phyloP scores from a whole-genome alignment of 2,888 invertebrate species.

The Suillia variegata region DNA sequence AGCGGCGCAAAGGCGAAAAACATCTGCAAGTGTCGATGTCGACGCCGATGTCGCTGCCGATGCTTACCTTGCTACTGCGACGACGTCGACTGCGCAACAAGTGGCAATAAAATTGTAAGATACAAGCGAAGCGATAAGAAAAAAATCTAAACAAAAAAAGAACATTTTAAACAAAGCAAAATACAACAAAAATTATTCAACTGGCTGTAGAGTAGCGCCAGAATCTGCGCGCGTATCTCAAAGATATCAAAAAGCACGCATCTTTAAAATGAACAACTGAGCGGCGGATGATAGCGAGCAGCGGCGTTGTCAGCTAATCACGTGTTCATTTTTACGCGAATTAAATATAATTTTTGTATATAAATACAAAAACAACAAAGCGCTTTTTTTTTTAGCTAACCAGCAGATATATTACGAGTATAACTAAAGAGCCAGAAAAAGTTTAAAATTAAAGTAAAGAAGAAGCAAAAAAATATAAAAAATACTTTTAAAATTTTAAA shows the following conservation, averaged over 20 bases:
- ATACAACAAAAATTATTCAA: too few relatives aligned
- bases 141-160: neutral
- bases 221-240: constrained; percentile 6
- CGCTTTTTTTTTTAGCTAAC: too few relatives aligned
- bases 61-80: too few relatives aligned
- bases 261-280: neutral
- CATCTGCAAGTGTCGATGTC: too few relatives aligned
- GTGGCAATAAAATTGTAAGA: constrained; percentile 1
- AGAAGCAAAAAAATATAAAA: too few relatives aligned
- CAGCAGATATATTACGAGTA: too few relatives aligned
- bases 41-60: too few relatives aligned
- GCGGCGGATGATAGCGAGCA: neutral
- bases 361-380: too few relatives aligned
- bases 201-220: constrained; percentile 11
- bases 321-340: constrained; percentile 23
- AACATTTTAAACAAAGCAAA: too few relatives aligned
- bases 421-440: too few relatives aligned
- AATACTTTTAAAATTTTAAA: too few relatives aligned
- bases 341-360: constrained; percentile 16
- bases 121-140: neutral
- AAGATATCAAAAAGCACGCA: constrained; percentile 9
- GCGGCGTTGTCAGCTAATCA: constrained; percentile 11
- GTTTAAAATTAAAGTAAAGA: too few relatives aligned
- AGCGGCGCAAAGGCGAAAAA: neutral
- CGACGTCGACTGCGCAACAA: neutral